Conservation (phyloP, 2,888 invertebrate species). For the Malthinus flaveolus region DNA sequence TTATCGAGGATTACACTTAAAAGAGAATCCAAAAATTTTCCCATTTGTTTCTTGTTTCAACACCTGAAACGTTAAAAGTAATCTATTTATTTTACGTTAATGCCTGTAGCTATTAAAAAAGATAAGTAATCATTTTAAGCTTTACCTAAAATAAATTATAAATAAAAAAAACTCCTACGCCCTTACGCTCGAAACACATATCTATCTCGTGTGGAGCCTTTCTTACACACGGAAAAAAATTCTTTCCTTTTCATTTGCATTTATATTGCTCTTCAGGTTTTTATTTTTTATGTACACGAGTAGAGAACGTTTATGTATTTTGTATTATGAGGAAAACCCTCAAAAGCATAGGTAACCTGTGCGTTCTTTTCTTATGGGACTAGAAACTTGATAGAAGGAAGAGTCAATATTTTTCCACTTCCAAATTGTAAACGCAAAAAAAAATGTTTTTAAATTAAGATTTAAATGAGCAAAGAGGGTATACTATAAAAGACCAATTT, state of each 20-base stretch:
- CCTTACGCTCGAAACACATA: constrained; percentile 1
- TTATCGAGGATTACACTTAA: constrained; percentile 13
- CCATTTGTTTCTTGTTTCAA: constrained; percentile 4
- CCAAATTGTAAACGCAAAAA: too few species aligned
- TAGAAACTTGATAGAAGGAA: too few species aligned
- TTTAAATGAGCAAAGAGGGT: too few species aligned
- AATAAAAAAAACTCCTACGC: not conserved
- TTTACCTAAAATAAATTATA: constrained; percentile 21
- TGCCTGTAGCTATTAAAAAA: constrained; percentile 21
- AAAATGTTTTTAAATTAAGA: too few species aligned
- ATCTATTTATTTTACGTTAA: constrained; percentile 22
- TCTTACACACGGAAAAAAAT: constrained; percentile 8
- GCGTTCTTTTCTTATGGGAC: too few species aligned
- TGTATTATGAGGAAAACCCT: constrained; percentile 1
- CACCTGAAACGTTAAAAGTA: constrained; percentile 9
- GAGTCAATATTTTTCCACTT: too few species aligned
- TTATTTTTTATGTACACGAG: constrained; percentile 16
- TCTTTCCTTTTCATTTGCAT: constrained; percentile 25
- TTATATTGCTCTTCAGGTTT: constrained; percentile 25
- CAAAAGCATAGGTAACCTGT: not conserved
- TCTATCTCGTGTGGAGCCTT: constrained; percentile 1
- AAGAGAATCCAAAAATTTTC: constrained; percentile 8
- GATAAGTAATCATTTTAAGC: constrained; percentile 18
- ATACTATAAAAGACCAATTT: too few species aligned
- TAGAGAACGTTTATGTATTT: constrained; percentile 2